phyloP scores from a whole-genome alignment of 1,140 invertebrate species.

The Drosophila tsacasi region DNA sequence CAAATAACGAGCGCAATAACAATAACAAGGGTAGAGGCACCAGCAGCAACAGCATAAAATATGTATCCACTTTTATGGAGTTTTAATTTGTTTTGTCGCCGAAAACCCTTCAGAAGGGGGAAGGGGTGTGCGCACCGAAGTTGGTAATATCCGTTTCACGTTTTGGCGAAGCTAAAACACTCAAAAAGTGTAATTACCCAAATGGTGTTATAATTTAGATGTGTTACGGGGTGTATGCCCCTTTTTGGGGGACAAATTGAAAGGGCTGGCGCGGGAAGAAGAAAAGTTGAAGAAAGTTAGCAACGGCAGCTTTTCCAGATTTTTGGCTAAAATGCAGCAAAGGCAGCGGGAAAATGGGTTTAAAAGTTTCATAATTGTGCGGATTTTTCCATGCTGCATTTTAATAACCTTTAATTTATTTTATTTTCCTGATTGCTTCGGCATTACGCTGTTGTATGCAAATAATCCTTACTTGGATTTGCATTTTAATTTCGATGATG shows the following conservation, averaged over 20 bases:
- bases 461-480: background rate
- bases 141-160: conserved; percentile 65
- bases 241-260: conserved; percentile 12
- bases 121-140: conserved; percentile 4
- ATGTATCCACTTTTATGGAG: conserved; percentile 80
- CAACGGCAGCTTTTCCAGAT: conserved; percentile 28
- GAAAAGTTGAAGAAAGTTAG: conserved; percentile 53
- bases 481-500: conserved; percentile 27
- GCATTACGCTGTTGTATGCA: background rate
- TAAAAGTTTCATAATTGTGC: conserved; percentile 20
- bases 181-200: conserved; percentile 82
- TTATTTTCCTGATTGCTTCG: background rate
- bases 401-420: conserved; percentile 8
- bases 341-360: background rate
- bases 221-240: conserved; percentile 26
- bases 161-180: conserved; percentile 67
- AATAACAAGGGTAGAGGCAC: conserved; percentile 38
- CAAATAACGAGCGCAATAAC: conserved; percentile 65
- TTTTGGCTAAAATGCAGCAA: conserved; percentile 20
- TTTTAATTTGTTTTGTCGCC: conserved; percentile 84
- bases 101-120: conserved; percentile 54
- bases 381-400: conserved; percentile 3
- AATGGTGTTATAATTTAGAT: conserved; percentile 82
- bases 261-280: conserved; percentile 52
- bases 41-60: conserved; percentile 68